Evolutionary conservation across 2,113 vertebrate species (phyloP).

Genomic region (Podarcis raffonei): DNA sequence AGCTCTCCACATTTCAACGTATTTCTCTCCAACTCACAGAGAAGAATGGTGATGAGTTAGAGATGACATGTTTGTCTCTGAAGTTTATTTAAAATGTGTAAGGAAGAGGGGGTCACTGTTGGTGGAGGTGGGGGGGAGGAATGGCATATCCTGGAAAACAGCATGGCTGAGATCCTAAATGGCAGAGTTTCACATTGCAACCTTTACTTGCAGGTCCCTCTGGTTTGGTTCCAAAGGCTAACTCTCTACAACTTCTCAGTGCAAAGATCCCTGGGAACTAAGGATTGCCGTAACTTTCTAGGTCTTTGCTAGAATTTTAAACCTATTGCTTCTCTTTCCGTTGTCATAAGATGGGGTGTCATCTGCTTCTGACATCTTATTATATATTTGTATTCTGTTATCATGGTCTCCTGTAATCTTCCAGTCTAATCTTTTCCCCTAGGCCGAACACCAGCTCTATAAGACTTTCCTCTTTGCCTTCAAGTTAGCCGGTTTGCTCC

Average conservation of each 20-base stretch:
- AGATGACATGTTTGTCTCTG: no score
- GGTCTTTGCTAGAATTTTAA: not conserved
- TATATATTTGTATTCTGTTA: conserved; percentile 2
- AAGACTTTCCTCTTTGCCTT: not conserved
- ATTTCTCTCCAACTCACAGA: no score
- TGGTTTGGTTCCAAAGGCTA: not conserved
- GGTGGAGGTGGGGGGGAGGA: no score
- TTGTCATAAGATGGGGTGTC: not conserved
- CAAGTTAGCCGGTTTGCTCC: not conserved
- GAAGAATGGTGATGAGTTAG: no score
- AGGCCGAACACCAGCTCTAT: not conserved
- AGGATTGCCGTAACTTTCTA: not conserved
- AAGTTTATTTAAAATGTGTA: no score
- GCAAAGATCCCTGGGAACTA: not conserved
- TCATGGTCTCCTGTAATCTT: not conserved
- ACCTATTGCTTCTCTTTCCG: not conserved
- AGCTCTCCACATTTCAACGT: no score
- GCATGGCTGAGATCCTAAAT: no score
- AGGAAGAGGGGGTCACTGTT: no score
- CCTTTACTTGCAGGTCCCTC: no score
- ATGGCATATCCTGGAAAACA: no score
- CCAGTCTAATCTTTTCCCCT: not conserved
- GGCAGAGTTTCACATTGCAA: no score
- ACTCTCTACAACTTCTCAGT: not conserved
- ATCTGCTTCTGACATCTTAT: not conserved